These are phyloP conservation scores for Fragum sueziense DNA, from an alignment of 2,888 invertebrate genomes.

Conservation along the genomic window DNA sequence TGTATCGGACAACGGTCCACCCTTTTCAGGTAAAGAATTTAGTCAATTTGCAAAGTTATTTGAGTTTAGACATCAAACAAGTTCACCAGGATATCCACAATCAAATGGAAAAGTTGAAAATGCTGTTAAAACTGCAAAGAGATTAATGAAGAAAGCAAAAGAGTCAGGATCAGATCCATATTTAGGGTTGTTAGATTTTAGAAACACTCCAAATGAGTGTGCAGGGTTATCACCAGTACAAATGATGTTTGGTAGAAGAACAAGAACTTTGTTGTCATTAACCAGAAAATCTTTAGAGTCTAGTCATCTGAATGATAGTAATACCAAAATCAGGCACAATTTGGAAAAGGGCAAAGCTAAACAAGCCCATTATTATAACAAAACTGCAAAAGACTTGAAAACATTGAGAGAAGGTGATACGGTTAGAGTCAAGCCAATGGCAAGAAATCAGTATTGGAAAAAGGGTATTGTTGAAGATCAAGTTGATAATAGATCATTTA, in stretches of 20 bases:
- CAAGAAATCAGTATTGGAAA: not conserved
- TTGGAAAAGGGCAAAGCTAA: not conserved
- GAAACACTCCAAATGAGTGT: slow-evolving; percentile 37
- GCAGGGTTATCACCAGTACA: slow-evolving; percentile 24
- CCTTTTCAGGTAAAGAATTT: too few species aligned
- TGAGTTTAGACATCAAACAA: slow-evolving; percentile 30
- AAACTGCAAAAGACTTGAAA: slow-evolving; percentile 19
- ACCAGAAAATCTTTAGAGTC: slow-evolving; percentile 19
- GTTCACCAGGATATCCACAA: slow-evolving; percentile 11
- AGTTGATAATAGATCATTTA: slow-evolving; percentile 12
- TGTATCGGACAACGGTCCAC: too few species aligned
- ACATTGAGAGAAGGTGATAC: slow-evolving; percentile 5
- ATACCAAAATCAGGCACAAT: too few species aligned
- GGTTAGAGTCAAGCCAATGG: slow-evolving; percentile 17
- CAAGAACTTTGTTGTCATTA: slow-evolving; percentile 17
- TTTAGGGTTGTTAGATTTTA: slow-evolving; percentile 34
- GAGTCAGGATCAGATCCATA: slow-evolving; percentile 24
- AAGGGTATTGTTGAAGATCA: slow-evolving; percentile 9
- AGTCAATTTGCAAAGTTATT: not conserved
- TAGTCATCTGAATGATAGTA: not conserved
- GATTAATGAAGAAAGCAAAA: slow-evolving; percentile 39
- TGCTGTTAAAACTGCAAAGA: slow-evolving; percentile 41
- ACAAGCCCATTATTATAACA: slow-evolving; percentile 24
- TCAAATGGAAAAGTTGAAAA: slow-evolving; percentile 39
- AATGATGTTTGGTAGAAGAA: slow-evolving; percentile 16